Evolutionary conservation across 2,888 invertebrate genomes (phyloP).

Genomic region (Rhimphoctona megacephalus): DNA sequence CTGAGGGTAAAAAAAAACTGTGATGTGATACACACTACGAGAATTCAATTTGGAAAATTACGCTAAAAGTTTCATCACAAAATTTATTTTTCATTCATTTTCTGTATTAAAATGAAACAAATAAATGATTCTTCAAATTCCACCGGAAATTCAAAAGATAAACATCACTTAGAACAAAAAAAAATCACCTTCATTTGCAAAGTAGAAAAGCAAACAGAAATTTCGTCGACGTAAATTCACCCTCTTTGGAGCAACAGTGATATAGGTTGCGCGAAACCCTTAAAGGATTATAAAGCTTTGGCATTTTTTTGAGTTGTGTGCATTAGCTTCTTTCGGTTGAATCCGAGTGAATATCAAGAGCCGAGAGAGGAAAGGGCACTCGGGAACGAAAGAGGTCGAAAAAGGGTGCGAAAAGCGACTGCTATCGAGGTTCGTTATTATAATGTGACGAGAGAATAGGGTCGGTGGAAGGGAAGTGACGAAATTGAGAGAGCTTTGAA

Average conservation of each 20-base stretch:
- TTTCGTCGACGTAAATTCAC: not conserved
- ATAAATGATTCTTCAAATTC: no score
- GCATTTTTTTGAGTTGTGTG: not conserved
- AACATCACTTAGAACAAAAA: not conserved
- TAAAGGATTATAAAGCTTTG: not conserved
- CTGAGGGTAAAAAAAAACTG: no score
- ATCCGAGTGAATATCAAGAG: conserved; percentile 9
- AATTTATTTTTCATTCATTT: not conserved
- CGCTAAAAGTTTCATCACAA: no score
- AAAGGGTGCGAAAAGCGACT: conserved; percentile 38
- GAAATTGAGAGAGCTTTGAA: conserved; percentile 56
- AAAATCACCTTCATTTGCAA: not conserved
- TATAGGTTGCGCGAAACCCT: not conserved
- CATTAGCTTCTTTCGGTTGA: not conserved
- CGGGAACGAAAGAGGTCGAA: not conserved
- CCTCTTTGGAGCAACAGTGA: not conserved
- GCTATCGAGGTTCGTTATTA: conserved; percentile 76
- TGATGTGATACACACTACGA: no score
- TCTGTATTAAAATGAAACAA: not conserved
- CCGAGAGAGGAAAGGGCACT: conserved; percentile 11
- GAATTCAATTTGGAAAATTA: no score
- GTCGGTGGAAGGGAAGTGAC: conserved; percentile 39
- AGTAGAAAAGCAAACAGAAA: not conserved
- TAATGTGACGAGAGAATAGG: conserved; percentile 76
- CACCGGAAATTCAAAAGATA: not conserved